Evolutionary conservation across 2,797 vertebrate genomes (phyloP).

Genomic region (Lophius americanus): DNA sequence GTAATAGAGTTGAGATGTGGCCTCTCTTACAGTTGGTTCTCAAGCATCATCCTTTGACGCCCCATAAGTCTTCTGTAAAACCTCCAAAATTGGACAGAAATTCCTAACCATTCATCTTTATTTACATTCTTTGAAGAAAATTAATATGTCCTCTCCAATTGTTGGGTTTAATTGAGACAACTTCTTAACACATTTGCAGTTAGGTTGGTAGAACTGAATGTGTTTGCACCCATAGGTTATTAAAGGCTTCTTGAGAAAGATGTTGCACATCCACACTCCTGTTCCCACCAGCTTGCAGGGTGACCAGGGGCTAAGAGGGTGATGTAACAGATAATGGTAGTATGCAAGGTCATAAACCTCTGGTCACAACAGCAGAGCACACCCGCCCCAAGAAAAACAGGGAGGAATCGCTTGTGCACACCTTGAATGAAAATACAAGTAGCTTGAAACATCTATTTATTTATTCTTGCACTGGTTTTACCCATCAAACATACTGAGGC

Average conservation of each 20-base stretch:
- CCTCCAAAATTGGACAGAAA: background rate
- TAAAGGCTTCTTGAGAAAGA: slow-evolving; percentile 62
- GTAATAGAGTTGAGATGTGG: slow-evolving; percentile 48
- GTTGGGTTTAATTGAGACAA: background rate
- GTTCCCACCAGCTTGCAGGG: slow-evolving; percentile 66
- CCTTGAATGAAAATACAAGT: slow-evolving; percentile 32
- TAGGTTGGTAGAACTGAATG: slow-evolving; percentile 32
- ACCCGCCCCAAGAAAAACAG: slow-evolving; percentile 41
- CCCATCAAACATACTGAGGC: too few relatives aligned
- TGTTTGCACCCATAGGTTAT: slow-evolving; percentile 55
- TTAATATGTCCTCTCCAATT: background rate
- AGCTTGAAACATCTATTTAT: too few relatives aligned
- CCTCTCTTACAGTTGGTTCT: slow-evolving; percentile 21
- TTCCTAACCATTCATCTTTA: background rate
- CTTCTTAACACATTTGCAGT: slow-evolving; percentile 32
- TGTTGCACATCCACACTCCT: slow-evolving; percentile 60
- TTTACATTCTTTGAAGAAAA: background rate
- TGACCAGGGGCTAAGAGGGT: slow-evolving; percentile 61
- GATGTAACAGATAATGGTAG: slow-evolving; percentile 53
- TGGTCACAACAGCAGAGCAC: slow-evolving; percentile 50
- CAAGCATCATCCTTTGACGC: slow-evolving; percentile 14
- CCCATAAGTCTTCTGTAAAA: slow-evolving; percentile 13
- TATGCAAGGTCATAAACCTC: slow-evolving; percentile 65
- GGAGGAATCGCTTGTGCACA: slow-evolving; percentile 31
- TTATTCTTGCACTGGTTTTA: too few relatives aligned